Base-by-base conservation (phyloP, 2,797 vertebrate species). In the Knipowitschia caucasica region DNA sequence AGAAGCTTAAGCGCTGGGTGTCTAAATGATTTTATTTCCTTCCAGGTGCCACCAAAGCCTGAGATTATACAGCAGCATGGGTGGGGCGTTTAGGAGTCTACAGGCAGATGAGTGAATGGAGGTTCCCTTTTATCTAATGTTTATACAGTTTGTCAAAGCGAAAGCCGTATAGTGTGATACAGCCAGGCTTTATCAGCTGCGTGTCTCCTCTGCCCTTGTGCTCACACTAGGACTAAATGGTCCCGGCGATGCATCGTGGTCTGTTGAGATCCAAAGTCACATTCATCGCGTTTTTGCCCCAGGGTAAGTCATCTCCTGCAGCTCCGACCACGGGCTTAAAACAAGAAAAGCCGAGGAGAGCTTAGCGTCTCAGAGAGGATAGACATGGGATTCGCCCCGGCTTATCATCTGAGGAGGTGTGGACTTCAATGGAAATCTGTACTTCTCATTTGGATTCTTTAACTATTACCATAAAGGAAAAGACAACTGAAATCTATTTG, bases 251-350 rank as follows among this genome's bases (percentile, higher is more conserved):
- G 38, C 40, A n/a, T 23, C 43, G 29, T 29, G 56, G 47, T 58
- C 83, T 62, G 7, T 17, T 3, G 67, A 67, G 77, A 75, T 62
- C n/a, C 44, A 15, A 50, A 40, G 57, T 25, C 55, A 38, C 73
- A 67, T 69, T 83, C 66, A 73, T 82, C 80, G 76, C 30, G 57
- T 46, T 29, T 55, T 61, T 18, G 70, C 77, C 45, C 40, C 62
- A 59, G 75, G 83, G 68, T 60, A 71, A 55, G 65, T 74, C 71
- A 67, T 61, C 36, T 15, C 45, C 9, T 10, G 9, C 18, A 51
- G 71, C n/a, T 29, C 47, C 50, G 50, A 46, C 25, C 34, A 4
- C 30, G 23, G 59, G 64, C 53, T 38, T 55, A 53, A 60, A 72
- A 38, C 8, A 50, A 47, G 62, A 55, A 6, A 14, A 8, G 58